Conservation (phyloP, 2,113 vertebrate genomes). For the Calonectris borealis region DNA sequence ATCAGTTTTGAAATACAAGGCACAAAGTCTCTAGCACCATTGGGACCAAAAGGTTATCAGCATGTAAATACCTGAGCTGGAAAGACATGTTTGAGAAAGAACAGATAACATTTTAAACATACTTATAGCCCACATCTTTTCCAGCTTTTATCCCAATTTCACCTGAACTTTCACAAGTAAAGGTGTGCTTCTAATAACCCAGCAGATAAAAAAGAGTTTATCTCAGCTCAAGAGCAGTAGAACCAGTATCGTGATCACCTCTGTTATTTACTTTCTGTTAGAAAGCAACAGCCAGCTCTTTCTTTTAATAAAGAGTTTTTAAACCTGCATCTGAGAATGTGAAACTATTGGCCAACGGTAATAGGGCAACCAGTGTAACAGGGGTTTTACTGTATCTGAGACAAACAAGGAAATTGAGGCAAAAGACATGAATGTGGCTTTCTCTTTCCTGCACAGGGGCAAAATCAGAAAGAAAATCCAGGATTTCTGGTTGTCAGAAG, state of each 20-base stretch:
- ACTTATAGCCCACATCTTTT: constrained; percentile 54
- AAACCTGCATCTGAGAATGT: not conserved
- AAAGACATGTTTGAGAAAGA: constrained; percentile 68
- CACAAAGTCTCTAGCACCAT: constrained; percentile 54
- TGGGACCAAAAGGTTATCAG: constrained; percentile 79
- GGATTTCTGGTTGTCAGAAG: not conserved
- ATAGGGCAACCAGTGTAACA: not conserved
- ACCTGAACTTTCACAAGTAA: constrained; percentile 53
- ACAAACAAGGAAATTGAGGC: not conserved
- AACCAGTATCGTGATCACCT: not conserved
- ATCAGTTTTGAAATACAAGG: constrained; percentile 55
- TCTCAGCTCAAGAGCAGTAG: not conserved
- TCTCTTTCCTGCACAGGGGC: not conserved
- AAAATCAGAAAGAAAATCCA: not conserved
- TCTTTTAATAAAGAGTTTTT: not conserved
- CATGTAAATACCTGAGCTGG: constrained; percentile 65
- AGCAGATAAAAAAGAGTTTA: constrained; percentile 25
- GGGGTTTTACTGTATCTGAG: not conserved
- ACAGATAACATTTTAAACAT: constrained; percentile 66
- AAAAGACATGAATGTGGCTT: not conserved
- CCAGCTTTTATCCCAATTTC: constrained; percentile 30
- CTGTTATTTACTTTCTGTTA: not conserved
- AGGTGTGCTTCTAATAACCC: constrained; percentile 20
- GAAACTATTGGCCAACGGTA: not conserved
- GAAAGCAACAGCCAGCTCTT: not conserved